Evolutionary conservation across 1,140 invertebrate species (phyloP), one percentile per base, ranked within the genome.

Genomic region (Eriocheir sinensis): DNA sequence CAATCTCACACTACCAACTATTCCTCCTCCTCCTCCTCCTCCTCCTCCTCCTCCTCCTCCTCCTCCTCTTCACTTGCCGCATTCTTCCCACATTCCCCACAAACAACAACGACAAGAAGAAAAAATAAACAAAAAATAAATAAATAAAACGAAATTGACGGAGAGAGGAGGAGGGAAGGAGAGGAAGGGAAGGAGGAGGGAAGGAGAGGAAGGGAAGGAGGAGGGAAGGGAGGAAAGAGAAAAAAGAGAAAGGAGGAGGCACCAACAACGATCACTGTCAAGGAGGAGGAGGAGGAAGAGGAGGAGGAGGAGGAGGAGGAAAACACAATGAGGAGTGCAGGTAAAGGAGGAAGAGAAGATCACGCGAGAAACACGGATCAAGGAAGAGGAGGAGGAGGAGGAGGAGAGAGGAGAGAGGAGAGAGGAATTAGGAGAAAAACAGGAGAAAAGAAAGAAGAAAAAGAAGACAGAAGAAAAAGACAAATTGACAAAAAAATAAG

Each of bases 261-360:
- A 72, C 17, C 60, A 72, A 72, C 60, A 72, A 72, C 60, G 60
- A 72, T 72, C 60, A 72, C 60, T 72, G 60, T 72, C 60, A 72
- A 72, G 60, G 60, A 72, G 60, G 60, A 72, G 60, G 60, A 72
- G 60, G 60, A 72, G 60, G 60, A 72, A 21, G 60, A 72, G 60
- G 60, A 72, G 60, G 9, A n/a, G 60, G 60, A n/a, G 60, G 27
- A 72, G 27, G 60, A 72, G 60, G 60, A 72, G 27, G 60, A 72
- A n/a, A n/a, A 72, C 27, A 72, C 60, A 72, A 72, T n/a, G n/a
- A 72, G 60, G 60, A 72, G 60, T 72, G 60, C 27, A 72, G 60
- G 27, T n/a, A n/a, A n/a, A 72, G 27, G 12, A n/a, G 6, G 60
- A 72, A 21, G 60, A 27, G 6, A 72, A 72, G 27, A 72, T 72